Base-by-base conservation (phyloP, 2,888 invertebrate genomes). In the Rotaria sp. region DNA sequence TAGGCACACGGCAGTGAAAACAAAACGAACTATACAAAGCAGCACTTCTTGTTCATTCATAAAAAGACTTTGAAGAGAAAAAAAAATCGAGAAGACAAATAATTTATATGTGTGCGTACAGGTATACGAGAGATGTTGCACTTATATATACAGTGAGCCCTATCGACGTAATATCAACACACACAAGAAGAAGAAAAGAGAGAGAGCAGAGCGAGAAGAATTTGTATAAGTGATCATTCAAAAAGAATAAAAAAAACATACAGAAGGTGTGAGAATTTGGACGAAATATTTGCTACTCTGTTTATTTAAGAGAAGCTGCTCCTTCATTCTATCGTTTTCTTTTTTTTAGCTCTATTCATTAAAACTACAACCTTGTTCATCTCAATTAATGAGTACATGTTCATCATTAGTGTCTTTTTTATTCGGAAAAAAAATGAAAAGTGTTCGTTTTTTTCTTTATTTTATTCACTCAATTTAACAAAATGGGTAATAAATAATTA, bases 211-310 rank as follows among this genome's bases (percentile, higher is more conserved):
- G 50, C 67, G 35, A 67, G 67, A 67, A 67, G 67, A 67, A 67
- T 67, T 67, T 67, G 67, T 67, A 67, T 67, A 67, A 67, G 67
- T 67, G 67, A 67, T 67, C 67, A 67, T 67, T 67, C 67, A 67
- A 67, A 67, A 67, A 67, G 35, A 67, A 35, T 35, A 67, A 67
- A 67, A 67, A 67, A 67, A 67, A 67, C 67, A 67, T 21, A 35
- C 35, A 67, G 67, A 67, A 67, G 67, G 67, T 67, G 67, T 67
- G 67, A 67, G 67, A 67, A 35, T 67, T 67, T 30, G 35, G 35
- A 67, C 13, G 21, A 35, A 67, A 35, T 30, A 38, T 35, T 26
- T 67, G 67, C 67, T 67, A 67, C 35, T 4, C 35, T 67, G 35
- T 67, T 67, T 67, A 67, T 67, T 38, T 67, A 67, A 67, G 67